A percentile compares a stretch with the other conserved stretches of the same genome.
These are phyloP conservation scores for Sebastes fasciatus DNA, from an alignment of 2,113 vertebrate species.

Conservation along the genomic window DNA sequence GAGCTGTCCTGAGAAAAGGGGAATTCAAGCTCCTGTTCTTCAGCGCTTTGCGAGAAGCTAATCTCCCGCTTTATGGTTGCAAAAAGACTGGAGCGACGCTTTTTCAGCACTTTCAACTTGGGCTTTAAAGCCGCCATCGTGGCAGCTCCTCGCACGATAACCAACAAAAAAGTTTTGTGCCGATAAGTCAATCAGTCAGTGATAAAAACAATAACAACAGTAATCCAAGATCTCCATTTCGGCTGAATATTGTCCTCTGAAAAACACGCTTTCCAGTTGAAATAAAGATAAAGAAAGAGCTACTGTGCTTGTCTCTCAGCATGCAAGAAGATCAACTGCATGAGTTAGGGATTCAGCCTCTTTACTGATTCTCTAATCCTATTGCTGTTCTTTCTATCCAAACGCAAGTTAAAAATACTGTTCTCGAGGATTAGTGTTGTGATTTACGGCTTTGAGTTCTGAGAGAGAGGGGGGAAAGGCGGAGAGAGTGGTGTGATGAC, in stretches of 20 bases:
- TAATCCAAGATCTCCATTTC: conserved; percentile 47
- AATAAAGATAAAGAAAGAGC: conserved; percentile 57
- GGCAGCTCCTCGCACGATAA: conserved; percentile 11
- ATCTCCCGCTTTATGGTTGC: conserved; percentile 84
- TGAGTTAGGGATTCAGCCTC: conserved; percentile 76
- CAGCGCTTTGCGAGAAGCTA: conserved; percentile 66
- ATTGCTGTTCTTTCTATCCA: conserved; percentile 83
- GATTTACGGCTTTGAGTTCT: conserved; percentile 82
- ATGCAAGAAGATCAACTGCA: conserved; percentile 72
- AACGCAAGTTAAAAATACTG: conserved; percentile 87
- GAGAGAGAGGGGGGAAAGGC: conserved; percentile 53
- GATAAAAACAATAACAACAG: conserved; percentile 18
- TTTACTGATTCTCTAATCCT: conserved; percentile 83
- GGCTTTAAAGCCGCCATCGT: conserved; percentile 72
- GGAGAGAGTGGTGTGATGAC: conserved; percentile 58
- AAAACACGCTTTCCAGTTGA: conserved; percentile 18
- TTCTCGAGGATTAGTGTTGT: conserved; percentile 81
- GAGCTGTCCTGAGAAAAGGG: conserved; percentile 88
- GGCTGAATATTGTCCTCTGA: neutral
- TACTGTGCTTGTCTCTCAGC: conserved; percentile 52
- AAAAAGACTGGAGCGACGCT: conserved; percentile 85
- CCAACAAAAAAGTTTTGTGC: neutral
- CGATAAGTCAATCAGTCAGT: conserved; percentile 20
- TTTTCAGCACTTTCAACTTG: conserved; percentile 68
- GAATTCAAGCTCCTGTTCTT: conserved; percentile 79